A percentile compares a stretch with the other conserved stretches of the same genome.
Evolutionary conservation across 1,140 invertebrate genomes (phyloP).

Genomic region (Diploscapter pachys): DNA sequence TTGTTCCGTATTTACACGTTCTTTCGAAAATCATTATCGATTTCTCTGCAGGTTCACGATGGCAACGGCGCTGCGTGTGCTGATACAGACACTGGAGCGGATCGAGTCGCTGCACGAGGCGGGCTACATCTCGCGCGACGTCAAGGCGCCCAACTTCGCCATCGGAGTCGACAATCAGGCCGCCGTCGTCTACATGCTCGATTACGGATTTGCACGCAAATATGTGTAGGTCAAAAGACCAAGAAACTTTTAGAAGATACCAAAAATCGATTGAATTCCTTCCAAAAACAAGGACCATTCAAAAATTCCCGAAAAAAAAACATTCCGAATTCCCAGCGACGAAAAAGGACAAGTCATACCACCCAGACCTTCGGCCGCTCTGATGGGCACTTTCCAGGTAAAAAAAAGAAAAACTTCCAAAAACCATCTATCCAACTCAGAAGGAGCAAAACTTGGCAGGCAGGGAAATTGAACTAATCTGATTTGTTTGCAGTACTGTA

Average conservation of each 20-base stretch:
- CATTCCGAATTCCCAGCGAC: conserved; percentile 30
- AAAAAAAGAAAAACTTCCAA: too few relatives aligned
- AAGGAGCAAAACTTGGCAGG: background rate
- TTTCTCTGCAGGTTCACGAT: conserved; percentile 33
- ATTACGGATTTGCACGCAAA: conserved; percentile 47
- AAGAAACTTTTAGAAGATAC: background rate
- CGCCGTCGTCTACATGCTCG: conserved; percentile 43
- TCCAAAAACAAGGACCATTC: background rate
- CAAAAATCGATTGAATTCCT: background rate
- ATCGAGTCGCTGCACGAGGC: conserved; percentile 43
- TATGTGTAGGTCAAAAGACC: conserved; percentile 23
- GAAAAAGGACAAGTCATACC: conserved; percentile 36
- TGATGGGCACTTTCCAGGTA: conserved; percentile 45
- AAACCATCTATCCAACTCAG: background rate
- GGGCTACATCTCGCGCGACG: conserved; percentile 40
- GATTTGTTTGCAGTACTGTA: conserved; percentile 21
- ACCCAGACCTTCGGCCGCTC: conserved; percentile 38
- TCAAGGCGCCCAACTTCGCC: conserved; percentile 48
- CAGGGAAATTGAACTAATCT: background rate
- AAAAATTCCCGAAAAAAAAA: background rate
- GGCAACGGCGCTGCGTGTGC: conserved; percentile 41
- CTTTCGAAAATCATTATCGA: conserved; percentile 9
- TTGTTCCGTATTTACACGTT: background rate
- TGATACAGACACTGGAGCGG: conserved; percentile 37
- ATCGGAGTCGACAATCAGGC: conserved; percentile 37